Conservation (phyloP, 1,140 invertebrate genomes). For the Alviniconcha marisindica region DNA sequence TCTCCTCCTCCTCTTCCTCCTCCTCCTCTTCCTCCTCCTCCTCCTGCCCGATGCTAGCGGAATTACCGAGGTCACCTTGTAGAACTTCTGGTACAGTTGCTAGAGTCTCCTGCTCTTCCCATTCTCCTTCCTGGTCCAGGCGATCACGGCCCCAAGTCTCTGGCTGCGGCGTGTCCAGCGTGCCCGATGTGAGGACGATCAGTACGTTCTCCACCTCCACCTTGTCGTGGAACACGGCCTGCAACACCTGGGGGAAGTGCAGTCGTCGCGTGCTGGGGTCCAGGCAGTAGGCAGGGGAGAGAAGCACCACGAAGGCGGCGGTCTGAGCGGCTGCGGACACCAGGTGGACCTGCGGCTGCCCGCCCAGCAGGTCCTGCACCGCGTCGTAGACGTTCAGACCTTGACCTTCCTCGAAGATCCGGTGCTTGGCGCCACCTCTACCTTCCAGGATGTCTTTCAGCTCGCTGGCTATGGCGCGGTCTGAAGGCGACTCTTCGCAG, state of each 20-base stretch:
- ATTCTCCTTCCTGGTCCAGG: no score
- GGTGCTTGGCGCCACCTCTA: no score
- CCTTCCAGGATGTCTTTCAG: neutral
- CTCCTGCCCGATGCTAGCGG: no score
- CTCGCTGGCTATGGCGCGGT: neutral
- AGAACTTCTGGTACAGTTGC: no score
- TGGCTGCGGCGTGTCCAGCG: no score
- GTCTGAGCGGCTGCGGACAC: neutral
- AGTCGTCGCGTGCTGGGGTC: neutral
- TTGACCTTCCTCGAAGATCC: no score
- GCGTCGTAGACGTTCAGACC: neutral
- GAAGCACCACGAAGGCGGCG: neutral
- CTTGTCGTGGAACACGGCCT: neutral
- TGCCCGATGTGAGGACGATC: no score
- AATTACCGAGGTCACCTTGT: no score
- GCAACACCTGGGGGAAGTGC: neutral
- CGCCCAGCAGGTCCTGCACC: neutral
- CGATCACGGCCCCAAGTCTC: no score
- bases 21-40: no score
- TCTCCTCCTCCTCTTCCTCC: no score
- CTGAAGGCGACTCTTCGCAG: neutral
- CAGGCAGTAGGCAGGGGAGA: neutral
- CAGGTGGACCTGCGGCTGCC: neutral
- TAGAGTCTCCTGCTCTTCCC: no score
- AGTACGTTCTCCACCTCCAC: neutral